phyloP scores from a whole-genome alignment of 2,797 vertebrate species.

The Pygocentrus nattereri region DNA sequence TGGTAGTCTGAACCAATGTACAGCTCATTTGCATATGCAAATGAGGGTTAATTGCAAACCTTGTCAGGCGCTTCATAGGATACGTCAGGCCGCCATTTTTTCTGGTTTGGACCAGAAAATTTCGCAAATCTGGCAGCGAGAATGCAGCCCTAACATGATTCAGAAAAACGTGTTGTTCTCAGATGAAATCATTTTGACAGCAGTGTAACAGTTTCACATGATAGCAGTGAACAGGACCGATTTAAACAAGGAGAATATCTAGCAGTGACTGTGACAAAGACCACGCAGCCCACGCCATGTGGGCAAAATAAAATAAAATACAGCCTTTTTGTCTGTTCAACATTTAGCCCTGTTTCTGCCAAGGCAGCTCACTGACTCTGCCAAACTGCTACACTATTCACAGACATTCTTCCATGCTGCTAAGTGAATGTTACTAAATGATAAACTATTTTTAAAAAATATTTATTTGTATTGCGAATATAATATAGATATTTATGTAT shows the following conservation, averaged over 20 bases:
- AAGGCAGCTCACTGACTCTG: no score
- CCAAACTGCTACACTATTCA: no score
- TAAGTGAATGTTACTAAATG: no score
- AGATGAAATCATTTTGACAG: neutral
- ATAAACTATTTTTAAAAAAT: no score
- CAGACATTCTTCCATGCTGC: no score
- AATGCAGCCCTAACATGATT: conserved; percentile 1
- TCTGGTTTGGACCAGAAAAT: conserved; percentile 59
- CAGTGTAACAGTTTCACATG: neutral
- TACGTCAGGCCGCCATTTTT: conserved; percentile 77
- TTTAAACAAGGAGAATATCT: neutral
- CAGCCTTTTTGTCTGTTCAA: neutral
- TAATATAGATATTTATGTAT: no score
- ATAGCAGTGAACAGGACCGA: neutral
- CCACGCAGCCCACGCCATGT: neutral
- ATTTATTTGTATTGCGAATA: no score
- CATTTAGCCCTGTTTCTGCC: neutral
- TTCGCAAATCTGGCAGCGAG: conserved; percentile 42
- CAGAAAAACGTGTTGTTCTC: conserved; percentile 18
- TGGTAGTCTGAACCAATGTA: conserved; percentile 72
- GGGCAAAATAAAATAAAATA: conserved; percentile 4
- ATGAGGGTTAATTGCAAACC: conserved; percentile 81
- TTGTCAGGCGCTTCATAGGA: conserved; percentile 80
- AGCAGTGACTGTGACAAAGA: neutral
- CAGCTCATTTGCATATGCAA: conserved; percentile 84